phyloP scores from a whole-genome alignment of 37 sponge, comb jelly and placozoan genomes.

The Beroe forskalii region DNA sequence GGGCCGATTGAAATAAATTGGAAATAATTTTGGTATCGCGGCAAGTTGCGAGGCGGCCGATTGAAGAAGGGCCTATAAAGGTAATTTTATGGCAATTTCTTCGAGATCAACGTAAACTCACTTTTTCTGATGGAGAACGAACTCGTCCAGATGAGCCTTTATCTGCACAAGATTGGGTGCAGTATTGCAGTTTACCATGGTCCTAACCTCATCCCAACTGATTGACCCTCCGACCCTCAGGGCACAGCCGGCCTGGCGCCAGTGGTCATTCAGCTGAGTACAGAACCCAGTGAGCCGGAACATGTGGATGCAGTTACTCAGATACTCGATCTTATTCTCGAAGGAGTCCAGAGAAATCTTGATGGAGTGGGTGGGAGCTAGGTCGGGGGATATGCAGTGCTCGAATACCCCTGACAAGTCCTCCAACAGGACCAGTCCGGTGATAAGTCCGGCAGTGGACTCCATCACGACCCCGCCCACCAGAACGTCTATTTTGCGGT shows the following conservation, averaged over 20 bases:
- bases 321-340: conserved; percentile 34
- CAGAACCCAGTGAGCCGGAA: conserved; percentile 34
- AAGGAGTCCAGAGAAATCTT: not conserved
- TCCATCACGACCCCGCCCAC: not conserved
- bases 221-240: conserved; percentile 33
- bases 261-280: conserved; percentile 40
- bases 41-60: no score
- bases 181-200: conserved; percentile 47
- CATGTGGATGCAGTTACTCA: conserved; percentile 64
- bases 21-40: no score
- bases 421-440: conserved; percentile 16
- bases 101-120: not conserved
- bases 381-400: conserved; percentile 39
- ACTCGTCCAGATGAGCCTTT: conserved; percentile 56
- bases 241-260: not conserved
- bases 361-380: conserved; percentile 23
- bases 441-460: conserved; percentile 27
- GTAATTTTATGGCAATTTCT: not conserved
- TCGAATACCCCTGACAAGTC: conserved; percentile 43
- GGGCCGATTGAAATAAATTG: no score
- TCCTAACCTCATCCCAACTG: conserved; percentile 20
- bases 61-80: no score
- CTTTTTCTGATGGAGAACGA: conserved; percentile 51
- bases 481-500: not conserved
- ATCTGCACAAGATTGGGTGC: conserved; percentile 47